phyloP scores from a whole-genome alignment of 2,113 vertebrate genomes.

The Xenopus borealis region DNA sequence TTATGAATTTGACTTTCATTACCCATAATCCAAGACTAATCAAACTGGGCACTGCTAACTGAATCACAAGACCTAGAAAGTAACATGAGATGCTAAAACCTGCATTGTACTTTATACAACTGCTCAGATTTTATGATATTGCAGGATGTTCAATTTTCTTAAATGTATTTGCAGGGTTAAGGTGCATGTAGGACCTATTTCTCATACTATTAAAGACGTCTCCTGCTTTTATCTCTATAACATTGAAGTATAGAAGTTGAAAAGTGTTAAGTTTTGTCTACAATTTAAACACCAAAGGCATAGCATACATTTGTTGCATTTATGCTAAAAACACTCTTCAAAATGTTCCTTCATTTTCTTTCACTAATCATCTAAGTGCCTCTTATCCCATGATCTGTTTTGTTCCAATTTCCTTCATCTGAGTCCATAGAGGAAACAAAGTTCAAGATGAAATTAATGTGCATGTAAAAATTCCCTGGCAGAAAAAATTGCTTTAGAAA shows the following conservation, averaged over 20 bases:
- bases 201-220: background rate
- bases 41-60: no score
- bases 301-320: conserved; percentile 31
- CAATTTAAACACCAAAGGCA: conserved; percentile 32
- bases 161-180: no score
- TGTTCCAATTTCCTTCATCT: conserved; percentile 36
- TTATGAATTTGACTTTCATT: no score
- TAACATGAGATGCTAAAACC: no score
- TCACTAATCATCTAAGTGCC: conserved; percentile 38
- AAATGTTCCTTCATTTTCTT: conserved; percentile 20
- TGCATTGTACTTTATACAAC: no score
- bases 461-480: conserved; percentile 28
- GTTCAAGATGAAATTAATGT: conserved; percentile 36
- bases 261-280: conserved; percentile 1
- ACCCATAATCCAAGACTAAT: no score
- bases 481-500: conserved; percentile 33
- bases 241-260: background rate
- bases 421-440: conserved; percentile 38
- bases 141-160: no score
- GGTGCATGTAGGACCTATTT: background rate
- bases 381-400: conserved; percentile 39
- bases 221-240: background rate
- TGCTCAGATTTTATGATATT: no score
- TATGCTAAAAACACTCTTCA: conserved; percentile 23
- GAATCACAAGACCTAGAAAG: no score